Base-by-base conservation (phyloP, 2,888 invertebrate species). In the Hypsopygia costalis region DNA sequence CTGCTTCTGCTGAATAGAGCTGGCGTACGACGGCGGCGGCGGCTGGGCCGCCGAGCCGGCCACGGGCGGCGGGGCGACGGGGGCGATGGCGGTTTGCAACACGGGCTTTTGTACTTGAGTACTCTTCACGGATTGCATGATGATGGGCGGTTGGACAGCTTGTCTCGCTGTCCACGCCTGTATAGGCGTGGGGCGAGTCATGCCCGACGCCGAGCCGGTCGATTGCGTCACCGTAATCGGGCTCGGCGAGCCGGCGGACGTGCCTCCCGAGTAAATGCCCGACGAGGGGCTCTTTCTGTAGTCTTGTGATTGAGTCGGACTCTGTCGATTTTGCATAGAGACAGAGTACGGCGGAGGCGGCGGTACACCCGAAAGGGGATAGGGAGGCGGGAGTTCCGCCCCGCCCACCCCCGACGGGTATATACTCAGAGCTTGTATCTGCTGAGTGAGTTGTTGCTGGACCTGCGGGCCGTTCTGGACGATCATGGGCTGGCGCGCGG, bases 51-150 rank as follows among this genome's bases (percentile, higher is more conserved):
- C 69, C n/a, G 91, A 85, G 16, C 90, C 83, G 22, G 83, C 81
- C 22, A 79, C 88, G 43, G 91, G 78, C 31, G 89, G 88, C 1
- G 95, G 95, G 8, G 95, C 92, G 16, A 94, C 93, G 1, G 97
- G 97, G n/a, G 96, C 97, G 35, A 97, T 96, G 6, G 98, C 98
- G 9, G 97, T 98, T 82, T 98, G 98, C 50, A 98, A 87, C 20
- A 97, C 93, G 0, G 98, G 98, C 74, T 98, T 98, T 69, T 97
- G 97, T 28, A 97, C 97, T 79, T 97, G 97, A 10, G 97, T 97
- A 85, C 97, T 97, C 76, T 97, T 97, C 10, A 98, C 98, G 21
- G 97, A 96, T 75, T 98, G 97, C 97, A 98, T 98, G 49, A 98
- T 97, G 52, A 98, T 96, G 5, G 97, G 97, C 35, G 97, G 95